Evolutionary conservation across 2,113 vertebrate species (phyloP).

Genomic region (Burhinus oedicnemus): DNA sequence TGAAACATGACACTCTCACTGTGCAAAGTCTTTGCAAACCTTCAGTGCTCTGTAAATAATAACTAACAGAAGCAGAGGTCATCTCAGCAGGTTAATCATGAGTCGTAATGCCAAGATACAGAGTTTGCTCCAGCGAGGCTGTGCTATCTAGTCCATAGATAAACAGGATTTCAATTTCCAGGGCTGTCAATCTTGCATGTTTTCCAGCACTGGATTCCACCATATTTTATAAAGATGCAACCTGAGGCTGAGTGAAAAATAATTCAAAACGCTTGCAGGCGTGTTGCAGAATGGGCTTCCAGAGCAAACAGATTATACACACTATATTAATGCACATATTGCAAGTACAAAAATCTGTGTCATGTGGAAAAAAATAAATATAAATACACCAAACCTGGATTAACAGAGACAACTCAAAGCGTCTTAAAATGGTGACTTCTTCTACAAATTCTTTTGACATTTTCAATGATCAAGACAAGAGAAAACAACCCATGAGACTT

Average conservation of each 20-base stretch:
- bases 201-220: background rate
- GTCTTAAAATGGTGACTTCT: background rate
- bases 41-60: background rate
- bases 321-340: background rate
- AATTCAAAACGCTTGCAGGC: background rate
- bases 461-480: background rate
- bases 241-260: background rate
- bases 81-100: conserved; percentile 13
- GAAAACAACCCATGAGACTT: background rate
- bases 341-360: background rate
- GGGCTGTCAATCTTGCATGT: background rate
- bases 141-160: background rate
- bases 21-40: background rate
- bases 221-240: conserved; percentile 8
- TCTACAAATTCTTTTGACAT: background rate
- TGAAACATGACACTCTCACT: background rate
- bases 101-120: background rate
- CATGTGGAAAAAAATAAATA: background rate
- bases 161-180: conserved; percentile 39
- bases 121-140: background rate
- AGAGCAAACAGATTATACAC: background rate
- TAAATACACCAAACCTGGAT: background rate
- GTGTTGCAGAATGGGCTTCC: background rate
- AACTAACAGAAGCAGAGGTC: conserved; percentile 17
- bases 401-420: background rate